Conservation (phyloP, 2,888 invertebrate species). For the Hoplodrina ambigua region DNA sequence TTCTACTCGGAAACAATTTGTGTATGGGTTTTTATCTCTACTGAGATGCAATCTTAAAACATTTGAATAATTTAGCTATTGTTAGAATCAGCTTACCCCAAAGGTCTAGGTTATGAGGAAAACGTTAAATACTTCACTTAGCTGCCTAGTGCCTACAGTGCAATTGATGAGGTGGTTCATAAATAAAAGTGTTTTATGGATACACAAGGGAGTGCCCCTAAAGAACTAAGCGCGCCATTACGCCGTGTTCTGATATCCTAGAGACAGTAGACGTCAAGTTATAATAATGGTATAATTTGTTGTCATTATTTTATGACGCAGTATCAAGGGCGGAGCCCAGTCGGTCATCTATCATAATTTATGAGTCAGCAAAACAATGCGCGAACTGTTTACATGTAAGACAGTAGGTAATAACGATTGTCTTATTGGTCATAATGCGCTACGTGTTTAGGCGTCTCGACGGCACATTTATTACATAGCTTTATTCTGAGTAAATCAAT, state of each 20-base stretch:
- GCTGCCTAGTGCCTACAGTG: conserved; percentile 34
- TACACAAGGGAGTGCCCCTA: conserved; percentile 33
- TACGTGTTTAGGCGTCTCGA: conserved; percentile 65
- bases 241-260: conserved; percentile 61
- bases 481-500: conserved; percentile 66
- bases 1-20: conserved; percentile 74
- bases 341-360: conserved; percentile 76
- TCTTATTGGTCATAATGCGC: conserved; percentile 67
- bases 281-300: conserved; percentile 79
- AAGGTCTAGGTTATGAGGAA: conserved; percentile 58
- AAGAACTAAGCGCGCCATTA: conserved; percentile 60
- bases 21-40: conserved; percentile 67
- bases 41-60: conserved; percentile 63
- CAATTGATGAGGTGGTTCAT: conserved; percentile 49
- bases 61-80: conserved; percentile 59
- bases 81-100: conserved; percentile 50
- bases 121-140: conserved; percentile 34
- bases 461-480: conserved; percentile 68
- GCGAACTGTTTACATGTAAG: conserved; percentile 63
- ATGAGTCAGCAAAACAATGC: conserved; percentile 76
- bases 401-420: conserved; percentile 67
- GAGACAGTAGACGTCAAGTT: conserved; percentile 59
- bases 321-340: conserved; percentile 73
- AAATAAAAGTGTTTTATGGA: conserved; percentile 49
- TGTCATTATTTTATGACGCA: conserved; percentile 77